phyloP scores from a whole-genome alignment of 2,888 invertebrate species.

The Hemistola chrysoprasaria region DNA sequence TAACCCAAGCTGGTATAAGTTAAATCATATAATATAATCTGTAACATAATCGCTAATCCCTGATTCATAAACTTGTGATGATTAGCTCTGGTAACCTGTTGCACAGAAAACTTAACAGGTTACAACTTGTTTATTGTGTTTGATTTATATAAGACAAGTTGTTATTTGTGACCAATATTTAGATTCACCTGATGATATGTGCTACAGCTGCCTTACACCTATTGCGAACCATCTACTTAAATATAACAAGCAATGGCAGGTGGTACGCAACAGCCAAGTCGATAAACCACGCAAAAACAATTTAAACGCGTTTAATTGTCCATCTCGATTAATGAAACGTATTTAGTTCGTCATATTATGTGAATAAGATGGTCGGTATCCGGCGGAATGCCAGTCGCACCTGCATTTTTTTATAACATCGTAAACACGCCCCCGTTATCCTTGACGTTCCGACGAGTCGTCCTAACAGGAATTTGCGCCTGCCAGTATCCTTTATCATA shows the following conservation, averaged over 20 bases:
- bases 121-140: too few species aligned
- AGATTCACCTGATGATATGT: too few species aligned
- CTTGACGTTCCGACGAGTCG: slow-evolving; percentile 7
- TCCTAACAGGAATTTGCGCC: slow-evolving; percentile 5
- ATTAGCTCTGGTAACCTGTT: too few species aligned
- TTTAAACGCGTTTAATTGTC: slow-evolving; percentile 5
- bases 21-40: too few species aligned
- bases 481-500: slow-evolving; percentile 19
- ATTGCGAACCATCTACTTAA: slow-evolving; percentile 11
- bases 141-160: too few species aligned
- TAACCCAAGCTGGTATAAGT: too few species aligned
- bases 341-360: slow-evolving; percentile 13
- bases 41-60: too few species aligned
- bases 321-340: background rate
- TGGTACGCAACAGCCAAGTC: slow-evolving; percentile 8
- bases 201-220: slow-evolving; percentile 12
- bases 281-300: slow-evolving; percentile 4
- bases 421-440: slow-evolving; percentile 12
- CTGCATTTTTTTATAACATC: slow-evolving; percentile 11
- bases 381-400: slow-evolving; percentile 18
- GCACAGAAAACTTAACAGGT: too few species aligned
- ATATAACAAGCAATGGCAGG: slow-evolving; percentile 13
- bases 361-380: slow-evolving; percentile 20
- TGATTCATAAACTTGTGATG: too few species aligned
- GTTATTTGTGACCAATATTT: too few species aligned